These are phyloP conservation scores for Agrotis exclamationis DNA, from an alignment of 2,888 invertebrate species.

Conservation along the genomic window DNA sequence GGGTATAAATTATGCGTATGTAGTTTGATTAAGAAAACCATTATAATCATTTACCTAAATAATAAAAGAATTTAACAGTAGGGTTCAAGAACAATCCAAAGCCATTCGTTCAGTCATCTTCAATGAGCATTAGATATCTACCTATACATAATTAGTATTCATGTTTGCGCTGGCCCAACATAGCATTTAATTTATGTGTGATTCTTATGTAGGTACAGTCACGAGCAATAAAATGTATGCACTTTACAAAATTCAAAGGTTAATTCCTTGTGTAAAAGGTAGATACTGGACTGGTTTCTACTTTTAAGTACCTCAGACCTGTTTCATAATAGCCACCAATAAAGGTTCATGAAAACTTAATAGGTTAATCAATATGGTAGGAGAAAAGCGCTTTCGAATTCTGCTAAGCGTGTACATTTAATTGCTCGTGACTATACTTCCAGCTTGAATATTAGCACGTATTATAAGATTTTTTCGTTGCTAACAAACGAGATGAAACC, in stretches of 20 bases:
- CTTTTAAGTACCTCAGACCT: no score
- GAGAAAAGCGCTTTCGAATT: no score
- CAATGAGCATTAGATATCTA: neutral
- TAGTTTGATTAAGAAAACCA: neutral
- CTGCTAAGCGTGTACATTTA: no score
- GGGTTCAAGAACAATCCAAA: neutral
- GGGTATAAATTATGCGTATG: neutral
- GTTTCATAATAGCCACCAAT: no score
- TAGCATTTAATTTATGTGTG: neutral
- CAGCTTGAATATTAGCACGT: neutral
- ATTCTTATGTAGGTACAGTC: no score
- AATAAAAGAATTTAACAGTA: neutral
- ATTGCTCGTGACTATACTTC: no score
- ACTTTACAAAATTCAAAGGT: no score
- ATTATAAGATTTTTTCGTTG: neutral
- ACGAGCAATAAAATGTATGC: no score
- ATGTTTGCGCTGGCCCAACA: neutral
- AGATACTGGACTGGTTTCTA: no score
- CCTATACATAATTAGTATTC: constrained; percentile 7
- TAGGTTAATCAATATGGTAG: no score
- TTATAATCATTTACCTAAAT: neutral
- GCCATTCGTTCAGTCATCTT: neutral
- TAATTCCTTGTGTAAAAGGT: no score
- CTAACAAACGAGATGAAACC: neutral
- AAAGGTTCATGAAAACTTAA: no score